A percentile compares a stretch with the other conserved stretches of the same genome.
phyloP scores from a whole-genome alignment of 2,797 vertebrate species.

The Anguilla obscura region DNA sequence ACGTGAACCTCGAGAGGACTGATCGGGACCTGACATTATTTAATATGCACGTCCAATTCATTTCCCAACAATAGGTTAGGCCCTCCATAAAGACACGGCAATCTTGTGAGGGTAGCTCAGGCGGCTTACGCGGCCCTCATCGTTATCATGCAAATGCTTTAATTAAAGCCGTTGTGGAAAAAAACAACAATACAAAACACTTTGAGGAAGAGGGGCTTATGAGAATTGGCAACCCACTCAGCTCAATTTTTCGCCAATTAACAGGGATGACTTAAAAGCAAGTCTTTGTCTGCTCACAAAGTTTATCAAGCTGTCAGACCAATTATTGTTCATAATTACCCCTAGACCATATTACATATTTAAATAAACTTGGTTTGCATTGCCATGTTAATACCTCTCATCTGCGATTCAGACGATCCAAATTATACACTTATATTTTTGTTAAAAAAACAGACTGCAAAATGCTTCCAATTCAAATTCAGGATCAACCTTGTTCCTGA shows the following conservation, averaged over 20 bases:
- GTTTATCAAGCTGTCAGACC: neutral
- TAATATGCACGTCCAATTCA: neutral
- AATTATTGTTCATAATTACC: neutral
- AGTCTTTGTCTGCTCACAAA: neutral
- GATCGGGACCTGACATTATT: neutral
- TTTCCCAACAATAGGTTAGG: neutral
- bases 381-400: neutral
- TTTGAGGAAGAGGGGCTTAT: neutral
- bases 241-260: neutral
- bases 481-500: neutral
- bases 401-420: neutral
- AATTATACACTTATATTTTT: neutral
- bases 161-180: neutral
- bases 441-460: neutral
- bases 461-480: neutral
- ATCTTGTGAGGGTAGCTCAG: neutral
- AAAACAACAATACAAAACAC: slow-evolving; percentile 3
- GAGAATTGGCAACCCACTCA: neutral
- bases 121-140: neutral
- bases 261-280: slow-evolving; percentile 1
- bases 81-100: neutral
- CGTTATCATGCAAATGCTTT: neutral
- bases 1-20: neutral
- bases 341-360: neutral
- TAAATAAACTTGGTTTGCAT: neutral